Evolutionary conservation across 2,888 invertebrate species (phyloP).

Genomic region (Nemotelus pantherinus): DNA sequence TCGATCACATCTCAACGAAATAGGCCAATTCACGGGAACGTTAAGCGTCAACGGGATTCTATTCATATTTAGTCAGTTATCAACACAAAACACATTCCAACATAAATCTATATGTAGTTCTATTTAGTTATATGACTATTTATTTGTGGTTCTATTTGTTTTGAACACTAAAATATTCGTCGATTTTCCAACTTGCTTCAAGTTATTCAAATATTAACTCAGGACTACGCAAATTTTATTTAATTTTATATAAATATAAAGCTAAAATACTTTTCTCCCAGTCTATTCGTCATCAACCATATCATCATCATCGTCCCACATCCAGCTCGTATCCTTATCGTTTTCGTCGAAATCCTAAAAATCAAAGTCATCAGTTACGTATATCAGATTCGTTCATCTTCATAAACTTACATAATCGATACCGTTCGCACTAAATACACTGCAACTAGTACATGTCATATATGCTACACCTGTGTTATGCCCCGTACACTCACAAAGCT

Average conservation of each 20-base stretch:
- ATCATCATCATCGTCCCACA: conserved; percentile 48
- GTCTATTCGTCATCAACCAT: conserved; percentile 41
- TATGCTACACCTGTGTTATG: conserved; percentile 73
- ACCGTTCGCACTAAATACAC: conserved; percentile 63
- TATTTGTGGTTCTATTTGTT: too few species aligned
- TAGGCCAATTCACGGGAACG: too few species aligned
- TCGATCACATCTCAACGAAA: too few species aligned
- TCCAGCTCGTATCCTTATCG: conserved; percentile 44
- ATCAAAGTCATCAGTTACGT: background rate
- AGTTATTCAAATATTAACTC: too few species aligned
- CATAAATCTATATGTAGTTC: too few species aligned
- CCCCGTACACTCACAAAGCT: conserved; percentile 76
- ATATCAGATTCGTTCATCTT: background rate
- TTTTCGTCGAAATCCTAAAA: conserved; percentile 48
- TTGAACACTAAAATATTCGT: too few species aligned
- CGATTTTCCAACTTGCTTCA: too few species aligned
- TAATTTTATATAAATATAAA: conserved; percentile 3
- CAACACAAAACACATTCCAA: too few species aligned
- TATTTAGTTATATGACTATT: too few species aligned
- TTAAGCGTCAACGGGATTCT: too few species aligned
- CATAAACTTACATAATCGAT: conserved; percentile 66
- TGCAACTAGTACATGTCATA: conserved; percentile 73
- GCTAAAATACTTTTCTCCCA: conserved; percentile 37
- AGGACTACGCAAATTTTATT: background rate
- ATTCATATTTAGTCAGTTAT: too few species aligned